Evolutionary conservation across 2,888 invertebrate genomes (phyloP).

Genomic region (Lepidochitona cinerea): DNA sequence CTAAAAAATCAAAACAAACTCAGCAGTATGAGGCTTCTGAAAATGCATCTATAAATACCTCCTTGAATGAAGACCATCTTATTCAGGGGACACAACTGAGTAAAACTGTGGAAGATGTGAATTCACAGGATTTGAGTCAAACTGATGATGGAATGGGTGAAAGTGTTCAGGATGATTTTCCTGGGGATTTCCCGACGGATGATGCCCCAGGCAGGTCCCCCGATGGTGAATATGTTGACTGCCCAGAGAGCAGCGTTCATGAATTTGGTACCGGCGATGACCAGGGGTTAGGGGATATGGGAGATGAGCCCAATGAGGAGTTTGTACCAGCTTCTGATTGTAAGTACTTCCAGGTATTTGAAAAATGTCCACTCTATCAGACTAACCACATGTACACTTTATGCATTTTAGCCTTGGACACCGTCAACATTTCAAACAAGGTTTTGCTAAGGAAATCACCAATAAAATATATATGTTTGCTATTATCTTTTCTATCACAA

Average conservation of each 20-base stretch:
- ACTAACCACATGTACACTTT: too few species aligned
- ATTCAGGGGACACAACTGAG: neutral
- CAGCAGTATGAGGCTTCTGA: neutral
- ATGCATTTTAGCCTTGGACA: too few species aligned
- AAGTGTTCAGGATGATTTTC: conserved; percentile 2
- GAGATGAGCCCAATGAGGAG: conserved; percentile 50
- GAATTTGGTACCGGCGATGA: neutral
- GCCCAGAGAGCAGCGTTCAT: neutral
- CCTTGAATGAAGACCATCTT: neutral
- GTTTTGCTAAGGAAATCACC: too few species aligned
- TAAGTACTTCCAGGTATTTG: conserved; percentile 15
- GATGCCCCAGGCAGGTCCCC: neutral
- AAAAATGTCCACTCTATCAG: too few species aligned
- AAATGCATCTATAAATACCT: neutral
- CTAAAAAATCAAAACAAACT: neutral
- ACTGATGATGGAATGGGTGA: conserved; percentile 3
- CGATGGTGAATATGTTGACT: neutral
- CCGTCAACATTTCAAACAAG: too few species aligned
- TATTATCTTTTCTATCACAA: too few species aligned
- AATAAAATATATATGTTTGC: too few species aligned
- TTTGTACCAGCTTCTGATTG: conserved; percentile 52
- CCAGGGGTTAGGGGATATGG: conserved; percentile 1
- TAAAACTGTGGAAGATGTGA: neutral
- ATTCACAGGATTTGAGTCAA: neutral
- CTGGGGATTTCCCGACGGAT: neutral